Percentiles rank a stretch among this genome's conserved stretches.
Conservation (phyloP, 2,797 vertebrate genomes). For the Vespertilio murinus region DNA sequence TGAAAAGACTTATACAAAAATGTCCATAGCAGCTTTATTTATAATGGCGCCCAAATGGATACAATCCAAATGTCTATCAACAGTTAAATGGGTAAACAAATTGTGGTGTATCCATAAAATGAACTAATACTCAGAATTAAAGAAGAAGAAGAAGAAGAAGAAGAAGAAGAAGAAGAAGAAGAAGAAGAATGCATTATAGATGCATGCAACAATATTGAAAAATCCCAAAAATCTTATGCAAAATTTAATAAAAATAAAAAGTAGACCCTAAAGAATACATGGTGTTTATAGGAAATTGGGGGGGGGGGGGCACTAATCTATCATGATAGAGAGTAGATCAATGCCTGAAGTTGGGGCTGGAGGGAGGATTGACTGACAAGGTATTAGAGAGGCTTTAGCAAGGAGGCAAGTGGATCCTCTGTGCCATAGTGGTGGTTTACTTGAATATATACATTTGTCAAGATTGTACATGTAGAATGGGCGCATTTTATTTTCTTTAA, state of each 20-base stretch:
- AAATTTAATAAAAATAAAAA: not conserved
- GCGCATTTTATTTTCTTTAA: not conserved
- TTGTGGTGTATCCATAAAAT: not conserved
- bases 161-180: too few relatives aligned
- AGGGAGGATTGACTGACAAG: not conserved
- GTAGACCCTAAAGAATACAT: not conserved
- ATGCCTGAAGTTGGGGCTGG: not conserved
- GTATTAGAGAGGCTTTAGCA: not conserved
- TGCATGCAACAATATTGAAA: not conserved
- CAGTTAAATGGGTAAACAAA: not conserved
- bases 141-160: not conserved
- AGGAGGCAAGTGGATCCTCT: accelerated
- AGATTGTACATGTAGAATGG: not conserved
- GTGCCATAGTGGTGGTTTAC: not conserved
- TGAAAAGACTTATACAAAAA: not conserved
- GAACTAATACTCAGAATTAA: not conserved
- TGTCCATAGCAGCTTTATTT: not conserved
- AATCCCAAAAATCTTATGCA: not conserved
- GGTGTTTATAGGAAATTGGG: not conserved
- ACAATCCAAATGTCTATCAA: not conserved
- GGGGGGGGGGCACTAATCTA: not conserved
- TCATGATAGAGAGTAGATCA: not conserved
- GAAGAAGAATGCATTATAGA: not conserved
- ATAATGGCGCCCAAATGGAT: not conserved
- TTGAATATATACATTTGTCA: not conserved